phyloP scores from a whole-genome alignment of 1,140 invertebrate species.

The Ips nitidus region DNA sequence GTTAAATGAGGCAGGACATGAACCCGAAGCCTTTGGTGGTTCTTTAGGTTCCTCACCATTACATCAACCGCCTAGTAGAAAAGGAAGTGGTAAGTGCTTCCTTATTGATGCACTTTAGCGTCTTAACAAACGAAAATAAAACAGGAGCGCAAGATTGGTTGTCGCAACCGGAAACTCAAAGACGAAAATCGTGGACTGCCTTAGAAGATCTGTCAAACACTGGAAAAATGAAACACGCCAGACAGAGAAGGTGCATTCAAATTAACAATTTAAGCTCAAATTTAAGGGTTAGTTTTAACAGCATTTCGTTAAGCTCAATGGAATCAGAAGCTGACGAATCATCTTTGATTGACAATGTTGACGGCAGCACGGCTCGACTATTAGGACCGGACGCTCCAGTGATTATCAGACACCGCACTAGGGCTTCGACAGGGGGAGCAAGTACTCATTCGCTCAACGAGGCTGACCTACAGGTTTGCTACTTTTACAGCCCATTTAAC shows the following conservation, averaged over 20 bases:
- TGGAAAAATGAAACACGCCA: conserved; percentile 53
- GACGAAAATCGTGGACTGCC: conserved; percentile 80
- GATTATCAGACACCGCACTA: conserved; percentile 43
- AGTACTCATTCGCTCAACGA: conserved; percentile 85
- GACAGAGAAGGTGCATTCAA: conserved; percentile 57
- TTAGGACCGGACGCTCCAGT: conserved; percentile 51
- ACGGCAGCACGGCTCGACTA: conserved; percentile 55
- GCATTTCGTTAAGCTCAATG: conserved; percentile 72
- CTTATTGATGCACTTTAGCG: conserved; percentile 3
- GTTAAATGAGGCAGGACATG: conserved; percentile 58
- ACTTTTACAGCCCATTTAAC: no score
- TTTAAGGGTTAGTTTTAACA: conserved; percentile 45
- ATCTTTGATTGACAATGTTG: conserved; percentile 55
- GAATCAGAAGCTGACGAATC: conserved; percentile 69
- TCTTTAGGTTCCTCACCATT: conserved; percentile 52
- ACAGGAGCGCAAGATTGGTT: conserved; percentile 57
- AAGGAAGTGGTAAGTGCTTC: conserved; percentile 57
- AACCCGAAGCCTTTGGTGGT: conserved; percentile 55
- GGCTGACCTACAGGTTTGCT: conserved; percentile 74
- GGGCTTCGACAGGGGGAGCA: conserved; percentile 58
- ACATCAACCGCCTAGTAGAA: conserved; percentile 52
- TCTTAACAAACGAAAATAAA: neutral
- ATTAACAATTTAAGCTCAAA: neutral
- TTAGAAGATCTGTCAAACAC: conserved; percentile 63
- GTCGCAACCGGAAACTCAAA: conserved; percentile 56